These are phyloP conservation scores for Chrysolina haemoptera DNA, from an alignment of 2,888 invertebrate genomes.

Conservation along the genomic window DNA sequence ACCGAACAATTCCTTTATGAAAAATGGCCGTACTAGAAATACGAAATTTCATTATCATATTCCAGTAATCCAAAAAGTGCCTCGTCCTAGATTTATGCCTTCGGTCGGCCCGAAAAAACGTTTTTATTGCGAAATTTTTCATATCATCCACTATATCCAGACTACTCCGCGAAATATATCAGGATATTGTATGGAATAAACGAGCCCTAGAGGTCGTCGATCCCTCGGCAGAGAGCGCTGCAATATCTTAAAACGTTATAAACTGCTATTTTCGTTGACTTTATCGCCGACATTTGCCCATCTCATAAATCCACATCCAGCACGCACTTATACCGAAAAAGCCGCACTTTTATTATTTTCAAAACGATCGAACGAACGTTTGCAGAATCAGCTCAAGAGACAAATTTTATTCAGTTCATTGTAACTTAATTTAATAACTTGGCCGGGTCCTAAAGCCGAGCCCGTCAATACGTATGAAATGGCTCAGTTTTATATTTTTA, in stretches of 20 bases:
- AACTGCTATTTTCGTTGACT: slow-evolving; percentile 30
- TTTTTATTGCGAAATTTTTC: slow-evolving; percentile 38
- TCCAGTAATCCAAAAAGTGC: slow-evolving; percentile 2
- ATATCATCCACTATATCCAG: slow-evolving; percentile 37
- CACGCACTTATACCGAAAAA: slow-evolving; percentile 33
- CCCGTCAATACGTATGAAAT: slow-evolving; percentile 14
- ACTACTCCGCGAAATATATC: slow-evolving; percentile 27
- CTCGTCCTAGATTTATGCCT: slow-evolving; percentile 22
- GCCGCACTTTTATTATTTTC: slow-evolving; percentile 34
- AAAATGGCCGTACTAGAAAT: not conserved
- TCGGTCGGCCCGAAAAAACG: slow-evolving; percentile 22
- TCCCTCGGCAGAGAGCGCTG: slow-evolving; percentile 36
- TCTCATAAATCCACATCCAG: slow-evolving; percentile 37
- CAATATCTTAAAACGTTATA: slow-evolving; percentile 37
- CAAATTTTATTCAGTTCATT: slow-evolving; percentile 27
- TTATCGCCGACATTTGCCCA: slow-evolving; percentile 35
- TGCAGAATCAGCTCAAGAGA: slow-evolving; percentile 19
- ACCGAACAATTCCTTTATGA: not conserved
- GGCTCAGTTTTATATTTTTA: slow-evolving; percentile 5
- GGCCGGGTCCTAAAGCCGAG: slow-evolving; percentile 8
- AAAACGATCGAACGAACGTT: slow-evolving; percentile 33
- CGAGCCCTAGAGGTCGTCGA: slow-evolving; percentile 45
- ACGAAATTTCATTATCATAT: slow-evolving; percentile 16
- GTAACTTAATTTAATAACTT: slow-evolving; percentile 24
- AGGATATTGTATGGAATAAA: slow-evolving; percentile 47